A percentile compares a stretch with the other conserved stretches of the same genome.
These are phyloP conservation scores for Tetraodon nigroviridis DNA, from an alignment of 2,113 vertebrate genomes.

Conservation along the genomic window DNA sequence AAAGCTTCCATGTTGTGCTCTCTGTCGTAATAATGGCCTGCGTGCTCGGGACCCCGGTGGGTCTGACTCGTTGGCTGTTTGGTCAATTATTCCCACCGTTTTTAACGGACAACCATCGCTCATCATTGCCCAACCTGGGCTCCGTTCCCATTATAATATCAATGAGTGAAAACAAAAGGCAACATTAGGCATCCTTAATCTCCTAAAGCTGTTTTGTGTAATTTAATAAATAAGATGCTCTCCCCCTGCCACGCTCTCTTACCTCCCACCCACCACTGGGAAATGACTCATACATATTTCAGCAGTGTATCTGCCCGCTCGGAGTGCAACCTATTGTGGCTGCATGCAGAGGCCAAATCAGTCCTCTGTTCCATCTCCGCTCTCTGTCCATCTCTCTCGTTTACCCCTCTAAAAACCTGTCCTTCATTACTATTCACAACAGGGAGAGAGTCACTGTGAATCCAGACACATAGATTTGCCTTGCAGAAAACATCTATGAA, in stretches of 20 bases:
- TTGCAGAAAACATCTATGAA: conserved; percentile 19
- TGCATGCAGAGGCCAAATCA: conserved; percentile 58
- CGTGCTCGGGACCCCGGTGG: no score
- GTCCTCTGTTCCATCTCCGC: conserved; percentile 31
- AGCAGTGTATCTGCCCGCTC: conserved; percentile 60
- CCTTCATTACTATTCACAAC: conserved; percentile 33
- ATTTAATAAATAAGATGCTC: conserved; percentile 66
- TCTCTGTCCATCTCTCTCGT: conserved; percentile 24
- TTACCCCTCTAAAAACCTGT: conserved; percentile 19
- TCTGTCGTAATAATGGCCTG: no score
- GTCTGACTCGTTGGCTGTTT: no score
- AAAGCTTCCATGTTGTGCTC: no score
- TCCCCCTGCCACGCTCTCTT: conserved; percentile 10
- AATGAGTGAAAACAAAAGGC: conserved; percentile 53
- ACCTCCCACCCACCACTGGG: conserved; percentile 29
- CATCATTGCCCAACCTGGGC: conserved; percentile 24
- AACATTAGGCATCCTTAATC: conserved; percentile 61
- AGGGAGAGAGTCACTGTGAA: conserved; percentile 3
- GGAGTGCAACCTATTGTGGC: conserved; percentile 62
- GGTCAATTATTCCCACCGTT: conserved; percentile 27
- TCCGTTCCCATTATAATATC: conserved; percentile 34
- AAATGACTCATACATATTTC: conserved; percentile 73
- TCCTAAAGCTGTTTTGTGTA: conserved; percentile 62
- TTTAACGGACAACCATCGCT: conserved; percentile 33
- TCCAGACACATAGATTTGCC: conserved; percentile 12